Percentiles rank a stretch among this genome's conserved stretches.
Conservation (phyloP, 2,888 invertebrate genomes). For the Himalopsyche japonica region DNA sequence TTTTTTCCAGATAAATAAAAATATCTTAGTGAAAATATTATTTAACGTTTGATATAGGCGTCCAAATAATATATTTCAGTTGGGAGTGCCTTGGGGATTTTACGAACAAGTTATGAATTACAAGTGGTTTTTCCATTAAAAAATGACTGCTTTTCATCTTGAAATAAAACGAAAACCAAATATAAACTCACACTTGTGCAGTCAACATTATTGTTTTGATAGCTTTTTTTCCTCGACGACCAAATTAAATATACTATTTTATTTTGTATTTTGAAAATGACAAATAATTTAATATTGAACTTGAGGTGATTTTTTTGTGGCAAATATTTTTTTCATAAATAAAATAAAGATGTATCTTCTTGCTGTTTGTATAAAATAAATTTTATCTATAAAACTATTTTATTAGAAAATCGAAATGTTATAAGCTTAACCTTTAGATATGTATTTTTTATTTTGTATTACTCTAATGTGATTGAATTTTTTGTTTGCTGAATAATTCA, state of each 20-base stretch:
- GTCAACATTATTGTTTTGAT: not conserved
- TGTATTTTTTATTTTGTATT: too few species aligned
- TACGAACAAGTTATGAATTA: not conserved
- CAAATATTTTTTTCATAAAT: too few species aligned
- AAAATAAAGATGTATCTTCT: too few species aligned
- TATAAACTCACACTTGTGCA: not conserved
- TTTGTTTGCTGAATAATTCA: too few species aligned
- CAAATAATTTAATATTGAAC: too few species aligned
- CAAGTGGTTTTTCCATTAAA: not conserved
- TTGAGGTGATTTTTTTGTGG: too few species aligned
- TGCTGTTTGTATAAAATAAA: too few species aligned
- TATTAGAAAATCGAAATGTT: too few species aligned
- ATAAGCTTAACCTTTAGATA: too few species aligned
- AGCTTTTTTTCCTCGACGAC: not conserved
- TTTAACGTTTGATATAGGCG: constrained; percentile 1
- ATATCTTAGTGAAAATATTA: not conserved
- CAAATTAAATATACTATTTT: not conserved
- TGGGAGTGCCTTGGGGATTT: not conserved
- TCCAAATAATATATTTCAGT: not conserved
- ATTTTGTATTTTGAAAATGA: too few species aligned
- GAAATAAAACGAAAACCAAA: not conserved
- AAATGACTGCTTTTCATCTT: not conserved
- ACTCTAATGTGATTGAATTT: too few species aligned
- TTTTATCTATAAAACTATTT: too few species aligned
- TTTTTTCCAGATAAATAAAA: not conserved